Evolutionary conservation across 2,113 vertebrate species (phyloP), one percentile per base, ranked within the genome.

Genomic region (Isurus oxyrinchus): DNA sequence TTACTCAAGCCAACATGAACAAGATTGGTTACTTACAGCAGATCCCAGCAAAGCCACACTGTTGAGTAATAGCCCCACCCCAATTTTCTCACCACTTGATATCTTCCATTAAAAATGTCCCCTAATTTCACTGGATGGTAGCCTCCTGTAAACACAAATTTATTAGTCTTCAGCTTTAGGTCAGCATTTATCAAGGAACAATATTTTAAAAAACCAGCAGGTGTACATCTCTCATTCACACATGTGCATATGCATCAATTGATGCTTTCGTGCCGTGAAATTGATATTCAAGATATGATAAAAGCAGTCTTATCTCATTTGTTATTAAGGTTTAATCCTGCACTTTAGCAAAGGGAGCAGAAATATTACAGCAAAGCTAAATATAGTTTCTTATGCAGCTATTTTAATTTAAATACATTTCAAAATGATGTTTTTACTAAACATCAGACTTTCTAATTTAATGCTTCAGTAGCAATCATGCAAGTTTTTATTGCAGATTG

Each of bases 1-100:
- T 8, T 19, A 93, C n/a, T 61, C 61, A 57, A 93, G 88, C 35
- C 55, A 59, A 61, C 31, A n/a, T 93, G 55, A 94, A 66, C 57
- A 40, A 40, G 59, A 40, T 66, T 44, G 59, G 35, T 40, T 95
- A 96, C 97, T 98, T 96, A 98, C 98, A 97, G 98, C 97, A 97
- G 97, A 97, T 99, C 98, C 96, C 97, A 96, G 96, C 98, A 99
- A 96, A 98, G 97, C 98, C 98, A 99, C 44, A 99, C 98, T 0
- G 98, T 99, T 88, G 98, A 98, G 96, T 98, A 99, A 96, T 98
- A 84, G 0, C 98, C 98, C 31, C 98, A 98, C 49, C 98, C 98
- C 5, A 99, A 98, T 96, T 98, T 98, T 8, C 96, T 97, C 69
- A 98, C 96, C 97, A 98, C 98, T 96, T 98, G 98, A 97, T 98